Conservation (phyloP, 2,113 vertebrate genomes). For the Narcine bancroftii region DNA sequence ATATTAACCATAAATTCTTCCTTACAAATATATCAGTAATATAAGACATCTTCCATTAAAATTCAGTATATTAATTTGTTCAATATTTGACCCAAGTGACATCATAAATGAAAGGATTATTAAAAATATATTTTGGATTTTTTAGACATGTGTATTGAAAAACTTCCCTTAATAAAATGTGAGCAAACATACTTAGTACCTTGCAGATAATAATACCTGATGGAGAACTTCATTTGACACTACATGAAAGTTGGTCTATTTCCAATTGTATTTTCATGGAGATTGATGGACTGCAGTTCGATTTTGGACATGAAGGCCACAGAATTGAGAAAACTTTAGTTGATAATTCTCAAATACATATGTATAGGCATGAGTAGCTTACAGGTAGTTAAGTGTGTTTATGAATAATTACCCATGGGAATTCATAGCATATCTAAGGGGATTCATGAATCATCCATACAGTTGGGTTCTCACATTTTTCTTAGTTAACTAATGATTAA, state of each 20-base stretch:
- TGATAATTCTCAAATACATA: not conserved
- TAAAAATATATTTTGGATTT: not conserved
- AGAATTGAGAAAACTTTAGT: not conserved
- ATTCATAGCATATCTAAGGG: not conserved
- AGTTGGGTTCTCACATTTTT: not conserved
- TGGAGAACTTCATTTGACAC: not conserved
- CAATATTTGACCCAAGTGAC: not conserved
- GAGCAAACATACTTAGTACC: not conserved
- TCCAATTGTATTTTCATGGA: not conserved
- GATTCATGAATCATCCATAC: not conserved
- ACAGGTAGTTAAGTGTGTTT: not conserved
- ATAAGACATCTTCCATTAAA: not conserved
- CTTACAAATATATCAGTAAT: not conserved
- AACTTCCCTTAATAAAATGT: not conserved
- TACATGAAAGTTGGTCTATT: not conserved
- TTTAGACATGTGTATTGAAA: not conserved
- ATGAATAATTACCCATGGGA: not conserved
- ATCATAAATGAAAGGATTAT: not conserved
- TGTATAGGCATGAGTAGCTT: not conserved
- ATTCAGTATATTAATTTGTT: conserved; percentile 1
- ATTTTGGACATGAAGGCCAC: not conserved
- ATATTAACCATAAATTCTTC: not conserved
- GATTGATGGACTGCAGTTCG: not conserved
- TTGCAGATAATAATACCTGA: not conserved
- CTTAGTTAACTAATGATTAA: not conserved